Evolutionary conservation across 2,797 vertebrate species (phyloP).

Genomic region (Arnoldichthys spilopterus): DNA sequence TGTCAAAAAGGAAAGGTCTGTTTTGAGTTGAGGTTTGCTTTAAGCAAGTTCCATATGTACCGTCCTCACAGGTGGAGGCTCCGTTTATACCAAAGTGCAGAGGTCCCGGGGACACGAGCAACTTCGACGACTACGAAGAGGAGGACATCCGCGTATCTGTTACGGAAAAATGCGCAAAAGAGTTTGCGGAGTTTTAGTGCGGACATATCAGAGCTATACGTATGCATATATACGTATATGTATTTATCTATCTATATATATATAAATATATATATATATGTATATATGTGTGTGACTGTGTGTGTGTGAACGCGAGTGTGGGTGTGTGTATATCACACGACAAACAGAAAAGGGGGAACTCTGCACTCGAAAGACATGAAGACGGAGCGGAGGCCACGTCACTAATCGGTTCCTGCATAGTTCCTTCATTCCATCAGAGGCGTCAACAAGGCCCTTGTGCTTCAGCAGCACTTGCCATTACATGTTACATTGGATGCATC

Average conservation of each 20-base stretch:
- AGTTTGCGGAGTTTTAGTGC: conserved; percentile 97
- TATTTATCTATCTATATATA: conserved; percentile 29
- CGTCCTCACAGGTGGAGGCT: conserved; percentile 88
- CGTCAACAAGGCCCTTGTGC: conserved; percentile 89
- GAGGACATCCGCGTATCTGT: conserved; percentile 97
- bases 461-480: conserved; percentile 88
- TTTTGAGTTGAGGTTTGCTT: background rate
- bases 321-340: conserved; percentile 43
- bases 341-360: conserved; percentile 85
- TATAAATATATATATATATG: conserved; percentile 17
- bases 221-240: conserved; percentile 38
- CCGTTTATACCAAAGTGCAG: conserved; percentile 99
- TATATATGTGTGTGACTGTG: conserved; percentile 34
- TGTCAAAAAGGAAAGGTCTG: too few species aligned
- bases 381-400: conserved; percentile 89
- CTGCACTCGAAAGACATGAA: conserved; percentile 95
- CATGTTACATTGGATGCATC: conserved; percentile 81
- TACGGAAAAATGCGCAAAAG: conserved; percentile 97
- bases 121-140: conserved; percentile 99
- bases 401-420: conserved; percentile 85
- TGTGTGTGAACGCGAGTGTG: conserved; percentile 20
- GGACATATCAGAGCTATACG: conserved; percentile 85
- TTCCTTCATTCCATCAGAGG: conserved; percentile 95
- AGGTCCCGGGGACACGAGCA: conserved; percentile 98
- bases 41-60: background rate